These are phyloP conservation scores for Parus major DNA, from an alignment of 2,113 vertebrate genomes.

Conservation along the genomic window DNA sequence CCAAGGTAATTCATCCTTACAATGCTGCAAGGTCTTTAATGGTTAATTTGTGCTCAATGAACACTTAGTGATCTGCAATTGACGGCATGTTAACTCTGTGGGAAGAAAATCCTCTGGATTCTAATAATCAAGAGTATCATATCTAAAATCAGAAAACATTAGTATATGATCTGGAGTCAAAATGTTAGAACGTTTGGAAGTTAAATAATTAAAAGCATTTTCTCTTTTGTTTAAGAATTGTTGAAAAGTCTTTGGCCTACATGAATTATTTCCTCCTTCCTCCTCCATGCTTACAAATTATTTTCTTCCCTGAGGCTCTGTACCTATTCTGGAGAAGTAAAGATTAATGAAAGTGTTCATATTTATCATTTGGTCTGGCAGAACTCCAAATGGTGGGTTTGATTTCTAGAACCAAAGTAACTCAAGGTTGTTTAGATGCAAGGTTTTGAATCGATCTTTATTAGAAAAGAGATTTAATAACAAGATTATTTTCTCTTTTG, in stretches of 20 bases:
- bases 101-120: neutral
- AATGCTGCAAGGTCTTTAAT: neutral
- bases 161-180: neutral
- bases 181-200: neutral
- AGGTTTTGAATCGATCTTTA: neutral
- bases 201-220: neutral
- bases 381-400: neutral
- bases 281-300: neutral
- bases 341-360: neutral
- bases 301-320: neutral
- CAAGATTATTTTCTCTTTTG: neutral
- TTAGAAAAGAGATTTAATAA: neutral
- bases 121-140: neutral
- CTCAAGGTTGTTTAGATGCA: neutral
- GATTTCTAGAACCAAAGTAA: neutral
- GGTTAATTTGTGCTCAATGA: neutral
- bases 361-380: neutral
- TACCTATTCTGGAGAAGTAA: neutral
- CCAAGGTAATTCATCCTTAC: neutral
- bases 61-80: neutral
- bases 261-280: neutral
- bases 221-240: neutral
- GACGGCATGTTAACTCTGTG: neutral
- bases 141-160: neutral
- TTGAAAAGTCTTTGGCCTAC: neutral